A percentile compares a stretch with the other conserved stretches of the same genome.
phyloP scores from a whole-genome alignment of 2,797 vertebrate species.

The Podarcis lilfordi region DNA sequence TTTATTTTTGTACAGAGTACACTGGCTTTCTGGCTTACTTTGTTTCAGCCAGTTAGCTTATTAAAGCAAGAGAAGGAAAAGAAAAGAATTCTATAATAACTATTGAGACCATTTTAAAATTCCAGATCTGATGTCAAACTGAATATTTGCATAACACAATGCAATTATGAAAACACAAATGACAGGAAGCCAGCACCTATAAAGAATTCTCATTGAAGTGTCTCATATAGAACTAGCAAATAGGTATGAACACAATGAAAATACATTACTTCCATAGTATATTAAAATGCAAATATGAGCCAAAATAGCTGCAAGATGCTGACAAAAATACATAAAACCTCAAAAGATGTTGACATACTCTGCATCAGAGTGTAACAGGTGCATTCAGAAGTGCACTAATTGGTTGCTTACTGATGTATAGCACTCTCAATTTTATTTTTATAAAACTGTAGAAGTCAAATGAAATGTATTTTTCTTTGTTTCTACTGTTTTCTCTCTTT shows the following conservation, averaged over 20 bases:
- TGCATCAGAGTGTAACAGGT: background rate
- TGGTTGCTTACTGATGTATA: background rate
- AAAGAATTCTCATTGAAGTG: conserved; percentile 19
- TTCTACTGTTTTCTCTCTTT: background rate
- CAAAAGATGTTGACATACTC: background rate
- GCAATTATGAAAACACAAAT: conserved; percentile 17
- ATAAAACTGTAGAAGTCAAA: background rate
- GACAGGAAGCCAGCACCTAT: conserved; percentile 14
- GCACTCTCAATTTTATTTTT: background rate
- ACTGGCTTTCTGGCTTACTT: background rate
- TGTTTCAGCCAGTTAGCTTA: conserved; percentile 15
- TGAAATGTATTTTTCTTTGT: background rate
- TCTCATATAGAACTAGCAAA: conserved; percentile 22
- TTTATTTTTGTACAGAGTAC: background rate
- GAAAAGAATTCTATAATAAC: conserved; percentile 18
- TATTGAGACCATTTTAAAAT: conserved; percentile 17
- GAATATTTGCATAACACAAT: conserved; percentile 19
- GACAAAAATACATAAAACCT: background rate
- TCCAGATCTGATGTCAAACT: conserved; percentile 7
- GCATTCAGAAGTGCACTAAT: conserved; percentile 1
- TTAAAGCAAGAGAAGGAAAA: conserved; percentile 9
- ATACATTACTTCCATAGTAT: conserved; percentile 9
- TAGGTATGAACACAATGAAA: conserved; percentile 12
- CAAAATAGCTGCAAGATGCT: background rate
- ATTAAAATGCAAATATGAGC: conserved; percentile 25